phyloP scores from a whole-genome alignment of 2,113 vertebrate genomes.

The Oplegnathus fasciatus region DNA sequence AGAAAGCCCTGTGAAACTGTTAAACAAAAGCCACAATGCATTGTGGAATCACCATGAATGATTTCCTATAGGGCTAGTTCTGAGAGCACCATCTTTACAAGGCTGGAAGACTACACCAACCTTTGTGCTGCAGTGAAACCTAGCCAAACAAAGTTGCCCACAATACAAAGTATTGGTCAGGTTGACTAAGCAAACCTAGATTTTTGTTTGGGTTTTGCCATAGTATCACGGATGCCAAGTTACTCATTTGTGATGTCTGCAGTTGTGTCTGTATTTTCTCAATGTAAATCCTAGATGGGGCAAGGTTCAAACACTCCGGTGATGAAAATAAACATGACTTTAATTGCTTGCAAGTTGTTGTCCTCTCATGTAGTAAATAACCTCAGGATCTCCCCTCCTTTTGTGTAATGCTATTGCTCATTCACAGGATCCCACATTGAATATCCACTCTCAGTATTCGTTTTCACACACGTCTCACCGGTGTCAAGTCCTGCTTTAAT shows the following conservation, averaged over 20 bases:
- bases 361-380: conserved; percentile 41
- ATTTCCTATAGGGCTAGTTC: conserved; percentile 18
- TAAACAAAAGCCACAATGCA: conserved; percentile 13
- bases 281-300: conserved; percentile 71
- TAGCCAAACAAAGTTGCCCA: conserved; percentile 76
- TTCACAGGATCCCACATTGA: conserved; percentile 56
- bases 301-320: conserved; percentile 57
- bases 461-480: conserved; percentile 50
- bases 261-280: conserved; percentile 78
- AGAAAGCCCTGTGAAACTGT: too few species aligned
- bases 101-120: conserved; percentile 81
- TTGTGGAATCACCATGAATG: conserved; percentile 36
- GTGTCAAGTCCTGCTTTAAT: conserved; percentile 48
- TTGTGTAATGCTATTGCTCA: conserved; percentile 28
- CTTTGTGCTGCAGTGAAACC: conserved; percentile 86
- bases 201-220: conserved; percentile 77
- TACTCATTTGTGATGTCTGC: conserved; percentile 84
- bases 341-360: conserved; percentile 52
- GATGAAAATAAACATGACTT: conserved; percentile 61
- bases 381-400: conserved; percentile 7
- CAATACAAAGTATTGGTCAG: conserved; percentile 66
- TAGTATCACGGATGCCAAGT: conserved; percentile 66
- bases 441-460: conserved; percentile 32
- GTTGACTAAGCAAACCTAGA: conserved; percentile 71
- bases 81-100: conserved; percentile 73